A percentile compares a stretch with the other conserved stretches of the same genome.
Evolutionary conservation across 2,888 invertebrate species (phyloP).

Genomic region (Dichetophora obliterata): DNA sequence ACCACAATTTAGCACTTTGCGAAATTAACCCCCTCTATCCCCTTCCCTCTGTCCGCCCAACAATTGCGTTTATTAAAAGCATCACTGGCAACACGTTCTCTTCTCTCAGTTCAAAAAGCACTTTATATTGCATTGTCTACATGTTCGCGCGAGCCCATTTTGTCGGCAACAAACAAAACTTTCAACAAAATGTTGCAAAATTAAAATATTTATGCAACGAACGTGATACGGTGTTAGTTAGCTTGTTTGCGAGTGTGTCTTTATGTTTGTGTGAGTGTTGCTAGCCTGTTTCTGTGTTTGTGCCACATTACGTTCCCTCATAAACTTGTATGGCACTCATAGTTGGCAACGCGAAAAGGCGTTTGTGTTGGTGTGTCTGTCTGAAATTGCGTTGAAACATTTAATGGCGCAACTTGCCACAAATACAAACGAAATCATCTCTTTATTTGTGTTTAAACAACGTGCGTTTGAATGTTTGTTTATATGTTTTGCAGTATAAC

Average conservation of each 20-base stretch:
- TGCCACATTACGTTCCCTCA: constrained; percentile 3
- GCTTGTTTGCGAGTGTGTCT: neutral
- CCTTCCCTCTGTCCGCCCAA: no score
- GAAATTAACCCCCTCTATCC: constrained; percentile 4
- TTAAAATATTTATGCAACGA: constrained; percentile 62
- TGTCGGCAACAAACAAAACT: constrained; percentile 23
- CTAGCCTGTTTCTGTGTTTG: constrained; percentile 40
- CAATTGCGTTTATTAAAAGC: neutral
- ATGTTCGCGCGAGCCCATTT: neutral
- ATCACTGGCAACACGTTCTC: neutral
- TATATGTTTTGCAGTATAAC: neutral
- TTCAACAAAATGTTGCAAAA: constrained; percentile 60
- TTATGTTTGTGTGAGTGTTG: constrained; percentile 2
- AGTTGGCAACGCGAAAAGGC: constrained; percentile 16
- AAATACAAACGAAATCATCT: constrained; percentile 5
- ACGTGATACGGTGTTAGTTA: constrained; percentile 48
- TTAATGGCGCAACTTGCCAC: neutral
- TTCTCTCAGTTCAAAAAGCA: neutral
- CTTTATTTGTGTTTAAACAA: neutral
- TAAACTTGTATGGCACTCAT: no score
- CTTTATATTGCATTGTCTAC: neutral
- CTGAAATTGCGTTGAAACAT: neutral
- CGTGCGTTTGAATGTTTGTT: neutral
- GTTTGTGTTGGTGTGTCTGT: neutral
- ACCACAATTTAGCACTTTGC: constrained; percentile 8